A percentile compares a stretch with the other conserved stretches of the same genome.
These are phyloP conservation scores for Rhorus exstirpatorius DNA, from an alignment of 2,888 invertebrate genomes.

Conservation along the genomic window DNA sequence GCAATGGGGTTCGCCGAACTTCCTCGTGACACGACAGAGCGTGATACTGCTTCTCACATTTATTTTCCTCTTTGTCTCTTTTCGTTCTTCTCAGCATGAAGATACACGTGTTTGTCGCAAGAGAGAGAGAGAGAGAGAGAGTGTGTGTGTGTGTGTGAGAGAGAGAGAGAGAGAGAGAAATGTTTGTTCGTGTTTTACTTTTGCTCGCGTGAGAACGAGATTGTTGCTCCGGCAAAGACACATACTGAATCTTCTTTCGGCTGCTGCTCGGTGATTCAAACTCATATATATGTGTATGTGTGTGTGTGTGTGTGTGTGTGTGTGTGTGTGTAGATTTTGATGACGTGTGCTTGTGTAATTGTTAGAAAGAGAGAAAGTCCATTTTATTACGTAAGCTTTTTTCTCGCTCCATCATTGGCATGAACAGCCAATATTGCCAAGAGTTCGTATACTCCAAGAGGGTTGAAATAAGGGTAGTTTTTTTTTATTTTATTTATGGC, in stretches of 20 bases:
- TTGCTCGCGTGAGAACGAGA: conserved; percentile 73
- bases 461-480: conserved; percentile 63
- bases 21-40: conserved; percentile 59
- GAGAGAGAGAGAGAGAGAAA: too few relatives aligned
- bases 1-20: conserved; percentile 50
- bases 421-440: conserved; percentile 67
- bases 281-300: conserved; percentile 27
- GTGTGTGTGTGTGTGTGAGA: background rate
- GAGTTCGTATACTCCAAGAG: conserved; percentile 52
- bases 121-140: too few relatives aligned
- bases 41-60: conserved; percentile 50
- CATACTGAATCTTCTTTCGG: conserved; percentile 54
- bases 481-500: conserved; percentile 66
- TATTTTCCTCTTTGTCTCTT: background rate
- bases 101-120: conserved; percentile 21
- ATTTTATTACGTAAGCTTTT: conserved; percentile 49
- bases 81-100: conserved; percentile 1
- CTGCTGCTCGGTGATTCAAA: conserved; percentile 9
- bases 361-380: conserved; percentile 20
- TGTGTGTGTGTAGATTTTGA: conserved; percentile 67
- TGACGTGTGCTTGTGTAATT: conserved; percentile 55
- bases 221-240: conserved; percentile 49
- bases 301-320: too few relatives aligned
- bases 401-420: conserved; percentile 61
- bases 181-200: conserved; percentile 40